phyloP scores from a whole-genome alignment of 2,888 invertebrate genomes.

The Lasioglossum lativentre region DNA sequence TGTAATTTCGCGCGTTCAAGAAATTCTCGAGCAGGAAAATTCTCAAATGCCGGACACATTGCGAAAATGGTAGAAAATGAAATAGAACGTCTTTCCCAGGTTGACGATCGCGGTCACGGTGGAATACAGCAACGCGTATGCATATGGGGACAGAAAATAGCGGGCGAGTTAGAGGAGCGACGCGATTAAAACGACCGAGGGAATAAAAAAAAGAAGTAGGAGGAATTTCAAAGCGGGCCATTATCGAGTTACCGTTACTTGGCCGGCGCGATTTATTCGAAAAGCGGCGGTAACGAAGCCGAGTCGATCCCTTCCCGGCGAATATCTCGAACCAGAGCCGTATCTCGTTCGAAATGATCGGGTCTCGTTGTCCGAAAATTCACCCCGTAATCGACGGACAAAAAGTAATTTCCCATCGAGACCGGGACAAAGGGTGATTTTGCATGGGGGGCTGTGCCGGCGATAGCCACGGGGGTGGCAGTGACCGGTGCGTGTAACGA shows the following conservation, averaged over 20 bases:
- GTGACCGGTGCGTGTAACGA: constrained; percentile 84
- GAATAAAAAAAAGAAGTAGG: not conserved
- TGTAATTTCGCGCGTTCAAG: no score
- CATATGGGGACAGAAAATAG: not conserved
- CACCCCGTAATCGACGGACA: constrained; percentile 83
- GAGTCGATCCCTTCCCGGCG: constrained; percentile 46
- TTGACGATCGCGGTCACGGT: not conserved
- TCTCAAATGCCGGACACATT: not conserved
- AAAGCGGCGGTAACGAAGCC: constrained; percentile 49
- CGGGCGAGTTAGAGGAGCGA: not conserved
- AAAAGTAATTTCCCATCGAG: constrained; percentile 84
- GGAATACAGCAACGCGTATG: not conserved
- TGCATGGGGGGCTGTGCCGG: constrained; percentile 75
- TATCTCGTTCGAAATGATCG: constrained; percentile 79
- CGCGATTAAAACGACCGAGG: not conserved
- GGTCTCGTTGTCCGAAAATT: constrained; percentile 81
- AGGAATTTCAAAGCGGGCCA: constrained; percentile 27
- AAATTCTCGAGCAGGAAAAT: no score
- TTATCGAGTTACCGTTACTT: constrained; percentile 59
- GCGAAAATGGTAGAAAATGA: not conserved
- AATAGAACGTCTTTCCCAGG: not conserved
- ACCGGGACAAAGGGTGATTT: constrained; percentile 84
- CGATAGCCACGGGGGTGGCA: constrained; percentile 78
- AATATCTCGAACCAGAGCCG: constrained; percentile 65
- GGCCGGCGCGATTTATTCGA: constrained; percentile 38